These are phyloP conservation scores for Takifugu rubripes DNA, from an alignment of 2,797 vertebrate genomes.

Conservation along the genomic window DNA sequence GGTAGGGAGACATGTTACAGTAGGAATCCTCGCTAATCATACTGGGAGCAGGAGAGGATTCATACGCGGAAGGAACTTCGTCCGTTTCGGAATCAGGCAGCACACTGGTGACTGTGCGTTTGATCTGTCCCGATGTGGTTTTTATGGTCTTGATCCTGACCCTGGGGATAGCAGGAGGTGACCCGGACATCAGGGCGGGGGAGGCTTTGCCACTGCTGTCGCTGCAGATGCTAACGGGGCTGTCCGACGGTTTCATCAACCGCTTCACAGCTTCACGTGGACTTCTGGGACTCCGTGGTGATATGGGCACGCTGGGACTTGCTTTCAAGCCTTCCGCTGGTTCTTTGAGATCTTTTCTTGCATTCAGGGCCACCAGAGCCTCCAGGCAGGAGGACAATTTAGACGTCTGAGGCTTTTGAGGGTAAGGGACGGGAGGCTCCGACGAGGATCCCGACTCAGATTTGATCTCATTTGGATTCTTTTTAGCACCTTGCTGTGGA, in stretches of 20 bases:
- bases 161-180: conserved; percentile 91
- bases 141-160: conserved; percentile 98
- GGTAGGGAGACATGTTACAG: conserved; percentile 62
- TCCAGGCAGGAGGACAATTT: conserved; percentile 91
- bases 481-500: conserved; percentile 60
- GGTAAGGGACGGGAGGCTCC: conserved; percentile 59
- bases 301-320: conserved; percentile 87
- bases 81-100: conserved; percentile 87
- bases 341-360: conserved; percentile 83
- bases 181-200: conserved; percentile 84
- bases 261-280: conserved; percentile 87
- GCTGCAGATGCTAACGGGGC: conserved; percentile 89
- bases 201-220: conserved; percentile 90
- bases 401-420: conserved; percentile 81
- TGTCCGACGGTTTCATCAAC: conserved; percentile 84
- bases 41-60: conserved; percentile 82
- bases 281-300: conserved; percentile 90
- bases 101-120: conserved; percentile 90
- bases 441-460: conserved; percentile 54
- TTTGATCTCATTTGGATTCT: conserved; percentile 68
- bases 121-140: conserved; percentile 92
- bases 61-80: conserved; percentile 84
- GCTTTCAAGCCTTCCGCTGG: conserved; percentile 73
- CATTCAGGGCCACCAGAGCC: conserved; percentile 88
- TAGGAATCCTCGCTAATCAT: conserved; percentile 77